A percentile compares a stretch with the other conserved stretches of the same genome.
These are phyloP conservation scores for Rotaria sp. DNA, from an alignment of 2,888 invertebrate species.

Conservation along the genomic window DNA sequence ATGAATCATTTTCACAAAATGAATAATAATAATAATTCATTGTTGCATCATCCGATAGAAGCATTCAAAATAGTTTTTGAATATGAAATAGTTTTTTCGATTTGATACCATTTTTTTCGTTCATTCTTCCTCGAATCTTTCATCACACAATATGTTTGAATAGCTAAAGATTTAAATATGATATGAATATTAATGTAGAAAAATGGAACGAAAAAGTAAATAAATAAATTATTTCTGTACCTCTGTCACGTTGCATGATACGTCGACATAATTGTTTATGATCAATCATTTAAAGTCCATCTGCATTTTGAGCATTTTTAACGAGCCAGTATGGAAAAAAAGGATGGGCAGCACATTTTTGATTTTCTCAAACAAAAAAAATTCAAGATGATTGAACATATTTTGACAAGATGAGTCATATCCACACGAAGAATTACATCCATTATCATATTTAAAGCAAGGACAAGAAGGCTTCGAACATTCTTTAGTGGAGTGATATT, in stretches of 20 bases:
- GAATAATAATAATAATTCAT: background rate
- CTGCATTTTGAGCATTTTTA: background rate
- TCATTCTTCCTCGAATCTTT: background rate
- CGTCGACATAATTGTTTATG: background rate
- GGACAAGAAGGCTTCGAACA: background rate
- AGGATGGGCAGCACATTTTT: background rate
- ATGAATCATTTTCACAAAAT: too few relatives aligned
- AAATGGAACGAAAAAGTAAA: too few relatives aligned
- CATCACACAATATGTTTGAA: background rate
- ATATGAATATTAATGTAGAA: too few relatives aligned
- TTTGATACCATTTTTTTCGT: background rate
- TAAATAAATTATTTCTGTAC: too few relatives aligned
- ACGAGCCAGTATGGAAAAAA: background rate
- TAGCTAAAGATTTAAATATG: background rate
- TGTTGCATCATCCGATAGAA: too few relatives aligned
- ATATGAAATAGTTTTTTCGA: background rate
- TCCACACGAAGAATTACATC: slow-evolving; percentile 6
- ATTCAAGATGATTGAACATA: background rate
- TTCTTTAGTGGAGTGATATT: background rate
- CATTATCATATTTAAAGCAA: background rate
- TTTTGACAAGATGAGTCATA: background rate
- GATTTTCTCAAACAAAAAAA: background rate
- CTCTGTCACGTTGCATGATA: background rate
- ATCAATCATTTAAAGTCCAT: background rate
- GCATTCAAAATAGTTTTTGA: background rate